phyloP scores from a whole-genome alignment of 2,888 invertebrate genomes.

The Drosophila anomalata region DNA sequence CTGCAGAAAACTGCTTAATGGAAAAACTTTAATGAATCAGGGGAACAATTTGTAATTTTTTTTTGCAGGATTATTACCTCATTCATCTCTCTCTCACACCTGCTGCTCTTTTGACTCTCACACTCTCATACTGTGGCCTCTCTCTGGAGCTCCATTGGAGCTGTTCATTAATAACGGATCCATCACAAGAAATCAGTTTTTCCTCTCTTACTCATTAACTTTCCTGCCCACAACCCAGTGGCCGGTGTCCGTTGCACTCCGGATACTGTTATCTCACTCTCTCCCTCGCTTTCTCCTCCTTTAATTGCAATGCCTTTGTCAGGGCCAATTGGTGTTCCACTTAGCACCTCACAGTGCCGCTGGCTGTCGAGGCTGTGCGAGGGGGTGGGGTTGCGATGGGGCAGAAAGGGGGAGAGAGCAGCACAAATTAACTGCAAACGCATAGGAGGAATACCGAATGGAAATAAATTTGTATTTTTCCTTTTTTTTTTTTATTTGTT shows the following conservation, averaged over 20 bases:
- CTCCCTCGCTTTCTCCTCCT: conserved; percentile 4
- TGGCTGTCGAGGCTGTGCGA: not conserved
- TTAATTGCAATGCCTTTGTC: conserved; percentile 34
- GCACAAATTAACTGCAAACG: conserved; percentile 53
- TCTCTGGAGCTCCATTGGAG: not conserved
- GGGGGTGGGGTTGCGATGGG: not conserved
- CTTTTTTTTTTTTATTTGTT: conserved; percentile 12
- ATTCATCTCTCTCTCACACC: not conserved
- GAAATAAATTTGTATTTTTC: conserved; percentile 58
- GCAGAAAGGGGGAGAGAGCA: conserved; percentile 6
- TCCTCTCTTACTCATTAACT: conserved; percentile 25
- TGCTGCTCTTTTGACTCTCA: not conserved
- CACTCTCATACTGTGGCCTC: not conserved
- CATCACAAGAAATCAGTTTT: conserved; percentile 25
- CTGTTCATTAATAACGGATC: conserved; percentile 25
- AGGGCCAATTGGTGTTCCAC: conserved; percentile 41
- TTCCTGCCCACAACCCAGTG: conserved; percentile 1
- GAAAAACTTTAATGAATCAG: not conserved
- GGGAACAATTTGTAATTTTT: not conserved
- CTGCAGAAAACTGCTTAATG: not conserved
- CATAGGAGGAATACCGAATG: conserved; percentile 51
- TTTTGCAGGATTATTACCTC: conserved; percentile 1
- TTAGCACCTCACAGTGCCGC: conserved; percentile 25
- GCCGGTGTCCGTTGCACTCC: not conserved
- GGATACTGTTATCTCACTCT: not conserved